These are phyloP conservation scores for Acyrthosiphon pisum DNA, from an alignment of 1,140 invertebrate species.

Conservation along the genomic window DNA sequence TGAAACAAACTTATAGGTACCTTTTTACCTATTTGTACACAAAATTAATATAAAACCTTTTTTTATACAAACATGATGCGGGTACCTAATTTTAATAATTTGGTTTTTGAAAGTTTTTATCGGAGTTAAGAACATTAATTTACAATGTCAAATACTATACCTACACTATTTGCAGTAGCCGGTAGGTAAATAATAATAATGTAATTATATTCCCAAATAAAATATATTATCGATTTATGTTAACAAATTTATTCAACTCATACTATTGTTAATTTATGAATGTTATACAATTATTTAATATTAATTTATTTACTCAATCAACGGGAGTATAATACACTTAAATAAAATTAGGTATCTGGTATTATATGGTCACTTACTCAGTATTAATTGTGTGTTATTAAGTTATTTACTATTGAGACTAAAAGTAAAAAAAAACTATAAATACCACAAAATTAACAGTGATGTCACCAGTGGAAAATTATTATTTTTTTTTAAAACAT, in stretches of 20 bases:
- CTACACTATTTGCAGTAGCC: not conserved
- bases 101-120: not conserved
- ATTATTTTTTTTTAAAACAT: not conserved
- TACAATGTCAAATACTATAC: not conserved
- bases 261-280: not conserved
- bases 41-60: not conserved
- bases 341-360: not conserved
- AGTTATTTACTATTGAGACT: not conserved
- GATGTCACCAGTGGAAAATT: not conserved
- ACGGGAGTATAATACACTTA: rapidly evolving
- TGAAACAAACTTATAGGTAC: not conserved
- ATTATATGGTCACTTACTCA: not conserved
- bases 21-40: not conserved
- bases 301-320: not conserved
- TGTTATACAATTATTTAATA: not conserved
- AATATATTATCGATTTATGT: no score
- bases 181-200: not conserved
- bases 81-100: not conserved
- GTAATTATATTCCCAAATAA: not conserved
- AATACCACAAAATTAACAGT: not conserved
- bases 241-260: not conserved
- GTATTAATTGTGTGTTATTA: not conserved
- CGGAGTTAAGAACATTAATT: not conserved
- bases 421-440: not conserved
- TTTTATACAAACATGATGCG: not conserved